Evolutionary conservation across 2,113 vertebrate genomes (phyloP), one percentile per base, ranked within the genome.

Genomic region (Dromiciops gliroides): DNA sequence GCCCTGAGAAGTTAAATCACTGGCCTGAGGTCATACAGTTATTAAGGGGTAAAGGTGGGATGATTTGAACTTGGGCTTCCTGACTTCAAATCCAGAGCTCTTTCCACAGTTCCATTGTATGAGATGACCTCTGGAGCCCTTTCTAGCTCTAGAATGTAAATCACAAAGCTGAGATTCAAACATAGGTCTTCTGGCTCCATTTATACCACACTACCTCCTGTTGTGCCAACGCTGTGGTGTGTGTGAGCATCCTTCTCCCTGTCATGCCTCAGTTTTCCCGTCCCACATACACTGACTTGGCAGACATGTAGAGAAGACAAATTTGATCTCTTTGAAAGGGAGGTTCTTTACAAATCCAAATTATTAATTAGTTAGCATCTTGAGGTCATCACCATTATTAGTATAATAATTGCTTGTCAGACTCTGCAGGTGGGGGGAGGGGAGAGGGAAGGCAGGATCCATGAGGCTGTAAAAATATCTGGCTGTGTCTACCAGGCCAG

Each of bases 261-360:
- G 23, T n/a, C 5, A 8, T 44, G n/a, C 67, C 37, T 83, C 67
- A 23, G n/a, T 83, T 83, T 83, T 19, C 67, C 67, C 67, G 23
- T 23, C 19, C 23, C 9, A 19, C n/a, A 44, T 44, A 83, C 44
- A 83, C 16, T 22, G 16, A 44, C 19, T 83, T 44, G 37, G 37
- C 67, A 83, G n/a, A 67, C 3, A 75, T 89, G 28, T 91, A 88
- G n/a, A 48, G 37, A 95, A 75, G 67, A 50, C 92, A 92, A 53
- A 28, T 94, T 47, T 94, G 88, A 96, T 48, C 44, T 95, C 60
- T 83, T 44, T 44, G 28, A 51, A 56, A 31, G 93, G 90, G 44
- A 92, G 56, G 11, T 53, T 12, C 48, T 96, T 0, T 47, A 83
- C 93, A 95, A 92, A 51, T 51, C 50, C 48, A 60, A 44, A 51